Evolutionary conservation across 2,797 vertebrate genomes (phyloP), one percentile per base, ranked within the genome.

Genomic region (Gouania willdenowi): DNA sequence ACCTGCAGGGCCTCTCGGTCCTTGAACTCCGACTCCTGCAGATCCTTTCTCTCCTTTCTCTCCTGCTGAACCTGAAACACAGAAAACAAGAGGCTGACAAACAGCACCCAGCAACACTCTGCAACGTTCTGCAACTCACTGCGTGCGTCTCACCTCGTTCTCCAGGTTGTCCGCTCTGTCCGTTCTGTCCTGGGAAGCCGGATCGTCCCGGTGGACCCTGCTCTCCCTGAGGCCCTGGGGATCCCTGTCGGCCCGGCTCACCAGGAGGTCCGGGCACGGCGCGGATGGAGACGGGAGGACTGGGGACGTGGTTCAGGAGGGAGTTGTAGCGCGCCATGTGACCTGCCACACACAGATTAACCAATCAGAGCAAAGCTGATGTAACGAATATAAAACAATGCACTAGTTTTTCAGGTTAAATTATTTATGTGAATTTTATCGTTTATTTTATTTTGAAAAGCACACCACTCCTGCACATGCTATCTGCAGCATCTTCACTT

Each of bases 321-420:
- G 93, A 91, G 50, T 89, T 95, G 60, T 92, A 98, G 23, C 94
- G 93, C 4, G 90, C 84, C 93, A 99, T 92, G 79, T 99, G 96
- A 71, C 90, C 96, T 98, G 73, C 8, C 31, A 5, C 15, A n/a
- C n/a, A n/a, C 2, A 26, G 7, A 8, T 24, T 4, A 5, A 11
- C 2, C 3, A 2, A n/a, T n/a, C n/a, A n/a, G n/a, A n/a, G n/a
- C n/a, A n/a, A n/a, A n/a, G n/a, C n/a, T n/a, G n/a, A n/a, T n/a
- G n/a, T n/a, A n/a, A n/a, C n/a, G n/a, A n/a, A n/a, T n/a, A n/a
- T n/a, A n/a, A n/a, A n/a, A n/a, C n/a, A n/a, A n/a, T n/a, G n/a
- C n/a, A n/a, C n/a, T n/a, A n/a, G n/a, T n/a, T n/a, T n/a, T n/a
- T n/a, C n/a, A n/a, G n/a, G n/a, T n/a, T n/a, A n/a, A n/a, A n/a